phyloP scores from a whole-genome alignment of 1,140 invertebrate genomes.

The Notospermus geniculatus region DNA sequence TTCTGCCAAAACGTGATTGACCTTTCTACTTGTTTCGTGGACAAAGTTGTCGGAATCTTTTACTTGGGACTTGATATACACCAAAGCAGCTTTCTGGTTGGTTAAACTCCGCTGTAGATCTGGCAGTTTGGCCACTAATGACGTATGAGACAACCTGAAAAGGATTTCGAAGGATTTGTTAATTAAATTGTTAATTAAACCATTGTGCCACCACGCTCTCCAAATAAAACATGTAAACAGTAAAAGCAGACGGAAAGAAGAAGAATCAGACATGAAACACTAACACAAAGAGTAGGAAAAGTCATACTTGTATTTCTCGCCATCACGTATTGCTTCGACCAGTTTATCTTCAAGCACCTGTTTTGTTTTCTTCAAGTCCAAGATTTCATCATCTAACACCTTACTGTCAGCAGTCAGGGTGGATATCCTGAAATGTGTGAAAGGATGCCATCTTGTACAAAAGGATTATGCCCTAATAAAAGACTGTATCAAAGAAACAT shows the following conservation, averaged over 20 bases:
- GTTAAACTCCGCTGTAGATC: not conserved
- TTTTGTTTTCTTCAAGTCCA: conserved; percentile 1
- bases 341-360: conserved; percentile 11
- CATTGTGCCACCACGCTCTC: not conserved
- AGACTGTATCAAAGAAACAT: no score
- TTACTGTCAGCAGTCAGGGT: conserved; percentile 7
- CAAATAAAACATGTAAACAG: no score
- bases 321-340: conserved; percentile 1
- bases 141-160: conserved; percentile 1
- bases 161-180: not conserved
- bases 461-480: no score
- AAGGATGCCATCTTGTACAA: no score
- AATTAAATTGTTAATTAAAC: no score
- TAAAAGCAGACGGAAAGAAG: no score
- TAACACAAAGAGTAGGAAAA: no score
- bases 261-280: no score
- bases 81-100: conserved; percentile 10
- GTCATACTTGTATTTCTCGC: conserved; percentile 29
- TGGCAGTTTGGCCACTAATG: conserved; percentile 2
- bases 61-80: not conserved
- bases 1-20: no score
- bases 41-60: conserved; percentile 7
- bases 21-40: not conserved
- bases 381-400: conserved; percentile 9
- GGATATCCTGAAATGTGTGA: conserved; percentile 8